Base-by-base conservation (phyloP, 2,113 vertebrate genomes). In the Microcebus murinus region DNA sequence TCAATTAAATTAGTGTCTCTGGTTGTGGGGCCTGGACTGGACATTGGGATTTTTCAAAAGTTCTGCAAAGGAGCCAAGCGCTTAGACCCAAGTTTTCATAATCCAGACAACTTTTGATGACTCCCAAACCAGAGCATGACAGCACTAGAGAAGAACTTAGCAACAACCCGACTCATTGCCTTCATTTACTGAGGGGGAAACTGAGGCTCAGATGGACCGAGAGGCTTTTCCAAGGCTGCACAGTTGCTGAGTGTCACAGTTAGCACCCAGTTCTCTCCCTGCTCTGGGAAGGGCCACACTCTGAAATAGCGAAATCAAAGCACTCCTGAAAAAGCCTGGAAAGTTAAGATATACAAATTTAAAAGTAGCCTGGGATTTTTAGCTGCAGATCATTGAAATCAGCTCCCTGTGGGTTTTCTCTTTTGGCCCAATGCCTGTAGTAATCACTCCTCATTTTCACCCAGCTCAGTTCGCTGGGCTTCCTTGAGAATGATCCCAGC, bases 341-440 rank as follows among this genome's bases (percentile, higher is more conserved):
- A 12, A 10, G 45, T 1, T 4, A 45, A 50, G 42, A 63, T 2
- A 21, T 0, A 0, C 0, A 0, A 25, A 17, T 48, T 68, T n/a
- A 34, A 87, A 59, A 71, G 74, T 27, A 23, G n/a, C 42, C 31
- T 29, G 21, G 48, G 48, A 14, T 25, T 57, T 71, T 55, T 13
- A 1, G 36, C 76, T 27, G 39, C 59, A 9, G 27, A n/a, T 36
- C 36, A 8, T 13, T 11, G 67, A 5, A 39, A 1, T 73, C 57
- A 50, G 39, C 3, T 27, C 20, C 34, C 61, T 25, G 29, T 3
- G 27, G 45, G 17, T 50, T n/a, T 61, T 52, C 29, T 27, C 31
- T 59, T 50, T 59, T 7, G 55, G 29, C 15, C 25, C 52, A n/a
- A 36, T 23, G 4, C 77, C 17, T 52, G 45, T 48, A 23, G 12